phyloP scores from a whole-genome alignment of 2,113 vertebrate genomes.

The Dolichotis patagonum region DNA sequence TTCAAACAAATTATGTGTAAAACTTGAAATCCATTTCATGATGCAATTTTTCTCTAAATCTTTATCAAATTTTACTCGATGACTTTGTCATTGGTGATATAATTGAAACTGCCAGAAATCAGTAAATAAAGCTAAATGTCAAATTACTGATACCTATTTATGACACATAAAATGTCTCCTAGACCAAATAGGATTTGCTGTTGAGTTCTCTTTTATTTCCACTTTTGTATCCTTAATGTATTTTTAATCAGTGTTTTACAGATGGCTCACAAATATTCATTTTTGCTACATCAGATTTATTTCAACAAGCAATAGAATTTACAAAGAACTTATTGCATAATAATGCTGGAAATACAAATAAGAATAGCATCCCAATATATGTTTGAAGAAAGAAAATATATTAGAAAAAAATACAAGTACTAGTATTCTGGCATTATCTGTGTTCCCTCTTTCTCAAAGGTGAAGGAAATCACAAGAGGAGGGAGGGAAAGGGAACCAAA shows the following conservation, averaged over 20 bases:
- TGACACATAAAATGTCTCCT: not conserved
- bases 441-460: not conserved
- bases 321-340: not conserved
- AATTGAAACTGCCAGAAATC: not conserved
- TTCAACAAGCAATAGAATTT: not conserved
- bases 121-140: not conserved
- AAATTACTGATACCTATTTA: not conserved
- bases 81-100: not conserved
- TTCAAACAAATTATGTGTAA: not conserved
- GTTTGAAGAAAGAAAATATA: not conserved
- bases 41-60: not conserved
- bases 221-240: not conserved
- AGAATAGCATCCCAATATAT: too few species aligned
- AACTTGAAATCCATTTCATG: not conserved
- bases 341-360: not conserved
- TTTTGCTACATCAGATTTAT: not conserved
- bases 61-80: not conserved
- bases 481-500: not conserved
- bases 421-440: not conserved
- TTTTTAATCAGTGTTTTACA: not conserved
- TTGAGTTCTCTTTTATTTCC: not conserved
- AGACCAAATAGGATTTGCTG: not conserved
- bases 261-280: not conserved
- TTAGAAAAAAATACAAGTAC: not conserved
- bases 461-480: not conserved